Percentiles rank a stretch among this genome's conserved stretches.
phyloP scores from a whole-genome alignment of 2,113 vertebrate genomes.

The Aramus guarauna region DNA sequence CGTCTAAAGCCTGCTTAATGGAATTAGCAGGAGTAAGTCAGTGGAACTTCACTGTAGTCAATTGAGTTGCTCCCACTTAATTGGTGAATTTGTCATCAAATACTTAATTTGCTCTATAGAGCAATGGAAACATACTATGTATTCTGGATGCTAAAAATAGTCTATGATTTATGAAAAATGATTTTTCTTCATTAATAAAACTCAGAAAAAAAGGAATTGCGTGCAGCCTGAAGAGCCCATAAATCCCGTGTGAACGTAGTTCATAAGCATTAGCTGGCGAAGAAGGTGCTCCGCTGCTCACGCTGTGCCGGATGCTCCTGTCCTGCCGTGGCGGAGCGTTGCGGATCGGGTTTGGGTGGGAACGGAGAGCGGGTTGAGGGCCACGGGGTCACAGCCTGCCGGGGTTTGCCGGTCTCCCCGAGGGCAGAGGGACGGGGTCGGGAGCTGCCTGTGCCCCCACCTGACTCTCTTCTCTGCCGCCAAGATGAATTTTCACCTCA shows the following conservation, averaged over 20 bases:
- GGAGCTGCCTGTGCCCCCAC: conserved; percentile 20
- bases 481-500: background rate
- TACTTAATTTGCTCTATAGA: background rate
- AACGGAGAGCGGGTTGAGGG: conserved; percentile 59
- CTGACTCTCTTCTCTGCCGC: background rate
- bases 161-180: background rate
- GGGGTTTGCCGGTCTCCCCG: conserved; percentile 41
- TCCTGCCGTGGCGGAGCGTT: conserved; percentile 41
- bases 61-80: background rate
- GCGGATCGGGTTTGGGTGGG: conserved; percentile 66
- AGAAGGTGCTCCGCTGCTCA: background rate
- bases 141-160: background rate
- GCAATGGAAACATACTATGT: background rate
- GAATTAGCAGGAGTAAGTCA: background rate
- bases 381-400: background rate
- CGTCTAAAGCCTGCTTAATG: background rate
- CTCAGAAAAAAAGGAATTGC: background rate
- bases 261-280: conserved; percentile 48
- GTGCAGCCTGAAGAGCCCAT: background rate
- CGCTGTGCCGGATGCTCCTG: conserved; percentile 40
- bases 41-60: background rate
- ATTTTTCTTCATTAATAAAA: background rate
- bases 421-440: conserved; percentile 53
- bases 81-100: background rate
- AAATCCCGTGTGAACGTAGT: background rate